Base-by-base conservation (phyloP, 2,113 vertebrate genomes). In the Nothobranchius kuhntae region DNA sequence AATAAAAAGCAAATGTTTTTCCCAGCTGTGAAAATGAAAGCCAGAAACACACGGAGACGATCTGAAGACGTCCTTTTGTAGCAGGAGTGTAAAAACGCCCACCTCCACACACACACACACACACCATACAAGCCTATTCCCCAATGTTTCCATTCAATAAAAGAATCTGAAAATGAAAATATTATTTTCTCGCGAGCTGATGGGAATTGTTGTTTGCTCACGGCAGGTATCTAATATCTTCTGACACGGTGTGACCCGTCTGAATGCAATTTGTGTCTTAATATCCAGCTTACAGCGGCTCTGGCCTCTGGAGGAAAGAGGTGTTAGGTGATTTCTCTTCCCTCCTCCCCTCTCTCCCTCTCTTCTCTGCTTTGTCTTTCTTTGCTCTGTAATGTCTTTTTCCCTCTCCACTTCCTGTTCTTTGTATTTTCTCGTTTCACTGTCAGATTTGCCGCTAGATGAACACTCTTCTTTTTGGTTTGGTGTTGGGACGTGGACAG, bases 261-360 rank as follows among this genome's bases (percentile, higher is more conserved):
- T 94, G 94, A 96, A 97, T 95, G 95, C 95, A 98, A 97, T 98
- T 98, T 98, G 96, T 96, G 96, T 98, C 96, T 98, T 98, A 96
- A 98, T 99, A 97, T 97, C 93, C 93, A 94, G 92, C 95, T 95
- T 95, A 94, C 92, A 93, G 92, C 91, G 88, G 94, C 93, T 90
- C 89, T 87, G 92, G 93, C 94, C 94, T 92, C 93, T 60, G 79
- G 95, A 95, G 94, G 85, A 80, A 86, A 75, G 70, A 90, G 89
- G 89, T 82, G 90, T 89, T 88, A 78, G 88, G 67, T 90, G 88
- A 86, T 91, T 87, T 88, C 30, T 30, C 30, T 30, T 30, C 30
- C 30, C 30, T 4, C 83, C 26, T 30, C 12, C 12, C 3, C 9
- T 21, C n/a, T 11, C 55, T 24, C 64, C 57, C 59, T 68, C 60